A percentile compares a stretch with the other conserved stretches of the same genome.
Conservation (phyloP, 2,113 vertebrate species). For the Danio rerio region GRCz12tu NC_133185.1:49228501-49229000, state of each 20-base stretch:
- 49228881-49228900: neutral
- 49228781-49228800: neutral
- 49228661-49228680: conserved; percentile 60
- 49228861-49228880: conserved; percentile 18
- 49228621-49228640: conserved; percentile 63
- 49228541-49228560: too few relatives aligned
- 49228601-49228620: conserved; percentile 14
- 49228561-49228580: neutral
- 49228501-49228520: too few relatives aligned
- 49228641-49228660: conserved; percentile 52
- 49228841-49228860: neutral
- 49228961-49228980: neutral
- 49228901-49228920: conserved; percentile 26
- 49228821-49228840: neutral
- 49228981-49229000: neutral
- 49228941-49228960: conserved; percentile 1
- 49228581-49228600: neutral
- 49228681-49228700: conserved; percentile 51
- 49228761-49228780: neutral
- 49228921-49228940: conserved; percentile 18
- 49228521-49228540: too few relatives aligned
- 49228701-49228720: conserved; percentile 38
- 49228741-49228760: neutral
- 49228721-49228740: neutral
- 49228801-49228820: neutral